A percentile compares a stretch with the other conserved stretches of the same genome.
Conservation (phyloP, 2,797 vertebrate genomes). For the Psittacula echo region DNA sequence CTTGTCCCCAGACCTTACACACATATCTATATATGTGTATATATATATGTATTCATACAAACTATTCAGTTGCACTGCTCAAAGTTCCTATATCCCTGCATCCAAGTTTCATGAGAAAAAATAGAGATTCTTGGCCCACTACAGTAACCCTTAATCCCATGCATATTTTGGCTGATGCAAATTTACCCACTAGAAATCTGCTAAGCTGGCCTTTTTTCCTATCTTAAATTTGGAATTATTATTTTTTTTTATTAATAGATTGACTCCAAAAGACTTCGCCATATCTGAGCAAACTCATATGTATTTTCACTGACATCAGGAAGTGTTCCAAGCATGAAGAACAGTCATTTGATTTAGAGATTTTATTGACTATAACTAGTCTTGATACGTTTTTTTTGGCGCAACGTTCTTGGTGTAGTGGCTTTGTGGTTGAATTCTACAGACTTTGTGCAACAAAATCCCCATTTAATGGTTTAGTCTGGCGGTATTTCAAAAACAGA, state of each 20-base stretch:
- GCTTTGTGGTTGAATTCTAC: conserved; percentile 68
- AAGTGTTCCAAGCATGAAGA: conserved; percentile 54
- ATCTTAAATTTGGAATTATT: neutral
- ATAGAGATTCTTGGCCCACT: neutral
- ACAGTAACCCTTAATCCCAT: neutral
- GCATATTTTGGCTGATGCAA: rapidly evolving
- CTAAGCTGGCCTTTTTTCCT: neutral
- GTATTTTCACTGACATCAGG: conserved; percentile 62
- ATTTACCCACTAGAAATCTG: neutral
- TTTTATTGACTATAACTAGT: conserved; percentile 71
- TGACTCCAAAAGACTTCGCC: neutral
- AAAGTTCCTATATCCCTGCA: neutral
- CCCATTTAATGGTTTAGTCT: conserved; percentile 74
- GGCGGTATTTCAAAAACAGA: conserved; percentile 66
- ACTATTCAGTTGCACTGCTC: neutral
- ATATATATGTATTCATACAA: neutral
- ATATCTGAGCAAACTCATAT: conserved; percentile 35
- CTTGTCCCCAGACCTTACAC: neutral
- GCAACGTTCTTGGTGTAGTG: conserved; percentile 49
- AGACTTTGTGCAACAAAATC: conserved; percentile 76
- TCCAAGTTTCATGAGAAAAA: neutral
- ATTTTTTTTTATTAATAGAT: neutral
- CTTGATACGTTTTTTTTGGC: conserved; percentile 76
- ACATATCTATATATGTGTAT: no score
- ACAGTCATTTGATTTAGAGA: conserved; percentile 71